A percentile compares a stretch with the other conserved stretches of the same genome.
Conservation (phyloP, 1,140 invertebrate genomes). For the Meloidogyne chitwoodi region DNA sequence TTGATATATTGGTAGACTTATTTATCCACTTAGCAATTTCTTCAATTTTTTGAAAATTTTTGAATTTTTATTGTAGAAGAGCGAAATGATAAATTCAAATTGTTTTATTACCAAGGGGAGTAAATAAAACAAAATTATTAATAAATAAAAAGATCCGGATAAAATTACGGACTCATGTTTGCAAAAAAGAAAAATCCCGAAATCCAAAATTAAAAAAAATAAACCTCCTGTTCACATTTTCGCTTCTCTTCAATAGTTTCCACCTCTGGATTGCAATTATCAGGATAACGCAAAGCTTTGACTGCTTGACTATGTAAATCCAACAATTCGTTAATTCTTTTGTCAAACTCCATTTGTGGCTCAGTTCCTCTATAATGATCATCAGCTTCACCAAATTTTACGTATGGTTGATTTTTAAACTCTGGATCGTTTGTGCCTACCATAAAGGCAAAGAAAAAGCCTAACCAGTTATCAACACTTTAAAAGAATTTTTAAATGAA, state of each 20-base stretch:
- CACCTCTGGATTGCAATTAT: conserved; percentile 71
- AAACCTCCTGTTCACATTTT: conserved; percentile 41
- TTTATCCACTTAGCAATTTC: conserved; percentile 40
- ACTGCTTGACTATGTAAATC: conserved; percentile 95
- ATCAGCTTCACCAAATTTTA: conserved; percentile 75
- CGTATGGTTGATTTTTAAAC: conserved; percentile 81
- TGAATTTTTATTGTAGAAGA: conserved; percentile 42
- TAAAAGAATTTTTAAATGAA: too few species aligned
- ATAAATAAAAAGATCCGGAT: too few species aligned
- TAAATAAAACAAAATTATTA: too few species aligned
- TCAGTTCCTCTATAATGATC: conserved; percentile 82
- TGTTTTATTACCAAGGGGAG: conserved; percentile 38
- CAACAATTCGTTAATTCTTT: conserved; percentile 92
- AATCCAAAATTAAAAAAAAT: background rate
- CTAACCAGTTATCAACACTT: too few species aligned
- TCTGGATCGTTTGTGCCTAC: conserved; percentile 67
- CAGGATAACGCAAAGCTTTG: conserved; percentile 97
- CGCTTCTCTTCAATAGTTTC: conserved; percentile 44
- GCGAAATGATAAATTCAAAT: conserved; percentile 41
- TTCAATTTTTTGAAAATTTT: conserved; percentile 52
- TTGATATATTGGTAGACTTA: conserved; percentile 41
- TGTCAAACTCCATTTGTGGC: conserved; percentile 92
- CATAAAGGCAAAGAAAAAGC: too few species aligned
- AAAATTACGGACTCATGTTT: too few species aligned
- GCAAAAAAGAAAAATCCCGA: too few species aligned